Evolutionary conservation across 2,113 vertebrate species (phyloP).

Genomic region (Motacilla alba): DNA sequence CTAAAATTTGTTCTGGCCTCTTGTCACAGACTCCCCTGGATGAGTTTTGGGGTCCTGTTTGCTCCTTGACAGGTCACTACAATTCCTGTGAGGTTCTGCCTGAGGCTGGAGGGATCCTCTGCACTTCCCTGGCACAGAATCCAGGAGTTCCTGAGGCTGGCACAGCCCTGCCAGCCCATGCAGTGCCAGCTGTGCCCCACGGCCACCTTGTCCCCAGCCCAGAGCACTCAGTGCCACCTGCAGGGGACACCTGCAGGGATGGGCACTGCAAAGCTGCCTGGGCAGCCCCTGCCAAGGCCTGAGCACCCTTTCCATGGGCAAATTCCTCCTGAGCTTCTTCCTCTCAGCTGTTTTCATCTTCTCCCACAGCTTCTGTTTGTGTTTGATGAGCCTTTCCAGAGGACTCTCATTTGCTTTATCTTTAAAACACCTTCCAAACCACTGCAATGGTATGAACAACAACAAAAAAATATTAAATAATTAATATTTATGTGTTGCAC

Average conservation of each 20-base stretch:
- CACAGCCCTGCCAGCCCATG: not conserved
- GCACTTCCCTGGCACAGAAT: not conserved
- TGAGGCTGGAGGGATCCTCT: not conserved
- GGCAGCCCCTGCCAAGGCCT: not conserved
- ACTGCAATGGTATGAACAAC: not conserved
- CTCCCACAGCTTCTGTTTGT: not conserved
- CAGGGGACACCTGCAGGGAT: not conserved
- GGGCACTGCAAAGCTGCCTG: not conserved
- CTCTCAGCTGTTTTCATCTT: not conserved
- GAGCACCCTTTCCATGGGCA: not conserved
- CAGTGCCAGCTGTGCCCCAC: not conserved
- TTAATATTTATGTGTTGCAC: not conserved
- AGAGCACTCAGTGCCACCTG: not conserved
- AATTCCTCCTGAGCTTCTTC: not conserved
- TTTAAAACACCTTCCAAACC: not conserved
- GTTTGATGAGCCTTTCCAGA: not conserved
- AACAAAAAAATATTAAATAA: not conserved
- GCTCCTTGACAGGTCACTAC: not conserved
- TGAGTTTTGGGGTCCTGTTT: not conserved
- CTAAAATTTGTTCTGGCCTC: not conserved
- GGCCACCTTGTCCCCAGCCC: not conserved
- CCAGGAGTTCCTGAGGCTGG: accelerated
- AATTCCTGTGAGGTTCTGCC: not conserved
- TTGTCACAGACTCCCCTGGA: not conserved
- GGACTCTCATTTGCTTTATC: not conserved